Conservation (phyloP, 2,888 invertebrate species). For the Athalia cordata region DNA sequence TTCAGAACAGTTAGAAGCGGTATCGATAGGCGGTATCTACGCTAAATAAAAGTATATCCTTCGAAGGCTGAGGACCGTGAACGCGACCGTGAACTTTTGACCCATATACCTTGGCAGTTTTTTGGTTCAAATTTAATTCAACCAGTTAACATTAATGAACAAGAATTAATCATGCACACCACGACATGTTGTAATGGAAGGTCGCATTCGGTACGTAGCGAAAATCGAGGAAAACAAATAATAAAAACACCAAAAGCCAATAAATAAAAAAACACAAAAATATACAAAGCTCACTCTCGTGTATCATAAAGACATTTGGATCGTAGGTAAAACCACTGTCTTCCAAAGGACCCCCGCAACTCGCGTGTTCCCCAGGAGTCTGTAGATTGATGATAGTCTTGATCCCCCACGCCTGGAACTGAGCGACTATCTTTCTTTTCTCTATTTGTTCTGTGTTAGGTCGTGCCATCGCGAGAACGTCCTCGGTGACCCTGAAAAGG, state of each 20-base stretch:
- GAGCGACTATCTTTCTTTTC: slow-evolving; percentile 85
- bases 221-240: not conserved
- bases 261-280: not conserved
- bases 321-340: slow-evolving; percentile 90
- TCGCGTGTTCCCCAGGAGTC: slow-evolving; percentile 89
- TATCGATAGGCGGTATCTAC: no score
- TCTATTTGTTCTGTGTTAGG: slow-evolving; percentile 85
- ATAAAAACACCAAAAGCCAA: not conserved
- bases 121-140: no score
- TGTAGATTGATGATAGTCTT: slow-evolving; percentile 91
- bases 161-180: not conserved
- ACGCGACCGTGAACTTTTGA: no score
- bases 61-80: no score
- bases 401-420: slow-evolving; percentile 87
- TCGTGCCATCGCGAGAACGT: slow-evolving; percentile 92
- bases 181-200: not conserved
- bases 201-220: not conserved
- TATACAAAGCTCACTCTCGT: slow-evolving; percentile 80
- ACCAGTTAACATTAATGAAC: not conserved
- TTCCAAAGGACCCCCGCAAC: slow-evolving; percentile 86
- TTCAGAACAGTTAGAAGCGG: no score
- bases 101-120: no score
- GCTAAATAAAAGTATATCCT: no score
- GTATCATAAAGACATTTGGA: slow-evolving; percentile 88
- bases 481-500: slow-evolving; percentile 86